Evolutionary conservation across 2,888 invertebrate species (phyloP).

Genomic region (Gibbula magus): DNA sequence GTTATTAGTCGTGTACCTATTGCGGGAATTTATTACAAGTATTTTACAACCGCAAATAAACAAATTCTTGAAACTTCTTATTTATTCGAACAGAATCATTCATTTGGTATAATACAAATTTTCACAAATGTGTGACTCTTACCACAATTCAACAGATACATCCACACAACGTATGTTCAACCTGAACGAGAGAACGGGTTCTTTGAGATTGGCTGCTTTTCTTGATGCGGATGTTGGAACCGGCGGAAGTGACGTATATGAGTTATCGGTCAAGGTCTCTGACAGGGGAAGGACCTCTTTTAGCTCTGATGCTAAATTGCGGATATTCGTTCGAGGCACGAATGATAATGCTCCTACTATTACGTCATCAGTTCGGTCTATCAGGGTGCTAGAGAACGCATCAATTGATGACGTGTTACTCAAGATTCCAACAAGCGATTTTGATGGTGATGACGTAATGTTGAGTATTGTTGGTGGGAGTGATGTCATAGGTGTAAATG

Average conservation of each 20-base stretch:
- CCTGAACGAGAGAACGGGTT: not conserved
- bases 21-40: no score
- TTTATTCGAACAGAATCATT: no score
- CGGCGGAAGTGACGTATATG: not conserved
- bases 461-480: not conserved
- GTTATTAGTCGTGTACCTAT: no score
- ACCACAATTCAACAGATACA: no score
- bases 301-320: not conserved
- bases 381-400: not conserved
- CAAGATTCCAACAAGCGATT: not conserved
- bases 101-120: no score
- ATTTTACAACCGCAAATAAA: no score
- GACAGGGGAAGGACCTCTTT: not conserved
- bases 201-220: not conserved
- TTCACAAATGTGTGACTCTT: no score
- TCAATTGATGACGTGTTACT: not conserved
- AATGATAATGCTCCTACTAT: not conserved
- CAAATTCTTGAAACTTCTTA: no score
- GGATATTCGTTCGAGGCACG: not conserved
- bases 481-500: not conserved
- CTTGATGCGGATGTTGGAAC: not conserved
- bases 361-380: not conserved
- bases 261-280: not conserved
- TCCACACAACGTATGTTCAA: not conserved
- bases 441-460: not conserved